Conservation (phyloP, 2,888 invertebrate genomes). For the Doris montereyensis region DNA sequence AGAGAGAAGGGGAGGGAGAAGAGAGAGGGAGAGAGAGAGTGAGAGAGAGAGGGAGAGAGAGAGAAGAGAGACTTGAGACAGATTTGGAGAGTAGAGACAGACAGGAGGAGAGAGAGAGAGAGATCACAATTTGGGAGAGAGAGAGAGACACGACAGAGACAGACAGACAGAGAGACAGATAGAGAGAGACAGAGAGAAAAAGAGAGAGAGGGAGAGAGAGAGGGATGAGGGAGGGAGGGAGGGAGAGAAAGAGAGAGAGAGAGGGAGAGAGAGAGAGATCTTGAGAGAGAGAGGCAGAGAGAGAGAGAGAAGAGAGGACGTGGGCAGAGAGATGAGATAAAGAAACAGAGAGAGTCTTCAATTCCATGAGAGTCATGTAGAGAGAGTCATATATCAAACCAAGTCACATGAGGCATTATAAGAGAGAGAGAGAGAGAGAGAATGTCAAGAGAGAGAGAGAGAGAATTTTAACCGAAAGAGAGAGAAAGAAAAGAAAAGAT, state of each 20-base stretch:
- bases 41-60: background rate
- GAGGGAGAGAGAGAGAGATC: conserved; percentile 20
- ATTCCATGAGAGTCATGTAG: too few relatives aligned
- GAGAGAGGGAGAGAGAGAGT: background rate
- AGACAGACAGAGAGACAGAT: too few relatives aligned
- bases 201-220: background rate
- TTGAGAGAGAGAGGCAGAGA: background rate
- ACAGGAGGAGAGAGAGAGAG: conserved; percentile 13
- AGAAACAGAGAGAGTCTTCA: background rate
- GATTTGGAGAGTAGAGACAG: conserved; percentile 10
- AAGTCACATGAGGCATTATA: too few relatives aligned
- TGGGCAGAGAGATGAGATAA: background rate
- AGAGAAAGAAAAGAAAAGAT: too few relatives aligned
- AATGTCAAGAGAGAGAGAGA: too few relatives aligned
- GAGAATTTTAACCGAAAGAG: too few relatives aligned
- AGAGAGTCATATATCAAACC: too few relatives aligned
- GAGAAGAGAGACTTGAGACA: background rate
- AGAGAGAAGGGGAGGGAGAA: background rate
- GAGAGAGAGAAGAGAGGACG: background rate
- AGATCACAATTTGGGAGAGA: background rate
- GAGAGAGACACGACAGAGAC: too few relatives aligned
- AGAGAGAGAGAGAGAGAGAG: too few relatives aligned
- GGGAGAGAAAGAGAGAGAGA: conserved; percentile 17
- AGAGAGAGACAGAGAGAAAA: background rate
- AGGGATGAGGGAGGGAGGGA: background rate